Base-by-base conservation (phyloP, 2,888 invertebrate species). In the Euzophera pinguis region DNA sequence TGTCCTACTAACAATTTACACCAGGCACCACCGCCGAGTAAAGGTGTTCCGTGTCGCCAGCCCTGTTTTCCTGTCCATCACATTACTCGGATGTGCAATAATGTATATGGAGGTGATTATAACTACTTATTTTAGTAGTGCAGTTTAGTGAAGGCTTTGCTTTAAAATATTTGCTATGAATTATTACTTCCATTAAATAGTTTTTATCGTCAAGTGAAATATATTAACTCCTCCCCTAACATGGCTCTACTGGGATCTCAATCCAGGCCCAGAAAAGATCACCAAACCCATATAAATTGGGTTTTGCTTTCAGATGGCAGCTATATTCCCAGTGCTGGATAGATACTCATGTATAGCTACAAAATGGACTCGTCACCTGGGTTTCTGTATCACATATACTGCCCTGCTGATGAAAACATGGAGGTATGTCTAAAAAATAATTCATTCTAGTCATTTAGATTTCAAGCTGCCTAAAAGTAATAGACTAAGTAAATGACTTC, bases 41-140 rank as follows among this genome's bases (percentile, higher is more conserved):
- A 96, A 97, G 90, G 97, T 97, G 53, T 97, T 98, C 81, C 95
- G 97, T 70, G 97, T 97, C 9, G 97, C 98, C 56, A 97, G 97
- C 72, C 98, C 98, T 7, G 96, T 97, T 63, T 98, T 98, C 80
- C 92, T 98, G 53, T 94, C 96, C 63, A 96, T 98, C 68, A 98
- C 97, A 50, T 92, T 98, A 48, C 91, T 96, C 52, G 98, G 98
- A 59, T 97, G 97, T 71, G 95, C 95, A 64, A 95, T 97, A 62
- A 98, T 98, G 97, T 98, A 97, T 84, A 91, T 95, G 78, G 97
- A 98, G 93, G 97, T 97, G 80, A 86, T 90, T 81, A 56, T 34
- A 10, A 6, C n/a, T 22, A 3, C 5, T 5, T 3, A 3, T 22
- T 22, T 22, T 22, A 22, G 2, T 22, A 5, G 5, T 3, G 22